Evolutionary conservation across 2,113 vertebrate genomes (phyloP).

Genomic region (Bubo blakistoni): DNA sequence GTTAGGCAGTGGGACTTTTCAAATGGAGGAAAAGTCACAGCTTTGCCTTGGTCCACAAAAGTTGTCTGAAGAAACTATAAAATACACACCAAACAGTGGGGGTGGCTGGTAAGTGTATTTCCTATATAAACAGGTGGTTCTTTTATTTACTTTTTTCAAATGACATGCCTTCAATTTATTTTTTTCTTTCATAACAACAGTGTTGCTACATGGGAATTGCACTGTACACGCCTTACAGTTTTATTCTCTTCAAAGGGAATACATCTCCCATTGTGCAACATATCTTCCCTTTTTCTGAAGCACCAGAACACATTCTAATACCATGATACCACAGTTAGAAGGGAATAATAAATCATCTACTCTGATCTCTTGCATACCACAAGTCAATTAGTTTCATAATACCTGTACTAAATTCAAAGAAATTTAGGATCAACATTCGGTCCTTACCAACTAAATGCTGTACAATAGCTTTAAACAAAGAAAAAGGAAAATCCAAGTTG

Average conservation of each 20-base stretch:
- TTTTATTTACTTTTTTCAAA: neutral
- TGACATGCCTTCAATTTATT: neutral
- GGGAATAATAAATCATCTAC: neutral
- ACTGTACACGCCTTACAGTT: neutral
- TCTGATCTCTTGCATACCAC: neutral
- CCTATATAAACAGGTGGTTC: neutral
- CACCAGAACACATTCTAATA: neutral
- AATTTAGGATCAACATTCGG: neutral
- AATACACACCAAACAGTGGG: neutral
- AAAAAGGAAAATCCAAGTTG: neutral
- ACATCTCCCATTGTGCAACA: accelerated
- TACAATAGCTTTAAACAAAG: neutral
- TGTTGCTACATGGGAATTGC: neutral
- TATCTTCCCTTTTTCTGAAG: neutral
- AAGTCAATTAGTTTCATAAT: neutral
- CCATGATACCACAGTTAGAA: neutral
- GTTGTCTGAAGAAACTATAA: neutral
- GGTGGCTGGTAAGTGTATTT: neutral
- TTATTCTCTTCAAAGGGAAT: neutral
- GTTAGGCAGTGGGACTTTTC: neutral
- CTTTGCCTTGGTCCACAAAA: neutral
- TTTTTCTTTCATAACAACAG: neutral
- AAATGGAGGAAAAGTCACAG: neutral
- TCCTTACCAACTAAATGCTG: neutral
- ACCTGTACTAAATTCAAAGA: neutral